Conservation (phyloP, 2,888 invertebrate genomes). For the Cheilosia pagana region DNA sequence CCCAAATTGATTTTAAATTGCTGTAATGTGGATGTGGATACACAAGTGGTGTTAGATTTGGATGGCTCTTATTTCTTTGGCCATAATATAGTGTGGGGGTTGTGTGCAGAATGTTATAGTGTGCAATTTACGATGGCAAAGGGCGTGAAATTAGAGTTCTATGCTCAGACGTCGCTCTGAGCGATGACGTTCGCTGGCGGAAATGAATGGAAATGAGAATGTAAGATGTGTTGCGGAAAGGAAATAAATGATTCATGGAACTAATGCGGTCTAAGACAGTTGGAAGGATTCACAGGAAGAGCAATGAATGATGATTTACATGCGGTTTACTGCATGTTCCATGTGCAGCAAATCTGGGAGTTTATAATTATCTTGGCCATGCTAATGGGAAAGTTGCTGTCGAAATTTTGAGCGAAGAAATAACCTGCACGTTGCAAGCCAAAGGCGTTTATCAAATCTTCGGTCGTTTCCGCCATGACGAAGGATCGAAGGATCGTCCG, state of each 20-base stretch:
- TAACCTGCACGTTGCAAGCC: no score
- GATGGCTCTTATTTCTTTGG: not conserved
- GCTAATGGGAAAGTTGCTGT: not conserved
- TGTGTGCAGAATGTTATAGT: constrained; percentile 16
- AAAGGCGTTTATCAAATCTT: no score
- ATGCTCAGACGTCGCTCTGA: constrained; percentile 44
- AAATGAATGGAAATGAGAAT: constrained; percentile 74
- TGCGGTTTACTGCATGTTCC: not conserved
- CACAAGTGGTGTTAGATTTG: constrained; percentile 32
- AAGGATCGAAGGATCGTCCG: no score
- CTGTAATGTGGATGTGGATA: constrained; percentile 64
- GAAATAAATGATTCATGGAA: constrained; percentile 71
- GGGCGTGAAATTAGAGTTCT: constrained; percentile 73
- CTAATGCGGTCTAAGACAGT: constrained; percentile 44
- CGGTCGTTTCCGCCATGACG: no score
- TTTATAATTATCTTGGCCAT: not conserved
- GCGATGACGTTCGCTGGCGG: constrained; percentile 51
- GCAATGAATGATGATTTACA: constrained; percentile 32
- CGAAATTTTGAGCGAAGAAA: not conserved
- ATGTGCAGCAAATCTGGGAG: not conserved
- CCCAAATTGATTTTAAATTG: constrained; percentile 75
- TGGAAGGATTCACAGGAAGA: constrained; percentile 14
- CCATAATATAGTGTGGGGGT: not conserved
- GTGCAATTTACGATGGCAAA: constrained; percentile 68
- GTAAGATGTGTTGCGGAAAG: constrained; percentile 69